Evolutionary conservation across 2,113 vertebrate genomes (phyloP).

Genomic region (Nibea albiflora): DNA sequence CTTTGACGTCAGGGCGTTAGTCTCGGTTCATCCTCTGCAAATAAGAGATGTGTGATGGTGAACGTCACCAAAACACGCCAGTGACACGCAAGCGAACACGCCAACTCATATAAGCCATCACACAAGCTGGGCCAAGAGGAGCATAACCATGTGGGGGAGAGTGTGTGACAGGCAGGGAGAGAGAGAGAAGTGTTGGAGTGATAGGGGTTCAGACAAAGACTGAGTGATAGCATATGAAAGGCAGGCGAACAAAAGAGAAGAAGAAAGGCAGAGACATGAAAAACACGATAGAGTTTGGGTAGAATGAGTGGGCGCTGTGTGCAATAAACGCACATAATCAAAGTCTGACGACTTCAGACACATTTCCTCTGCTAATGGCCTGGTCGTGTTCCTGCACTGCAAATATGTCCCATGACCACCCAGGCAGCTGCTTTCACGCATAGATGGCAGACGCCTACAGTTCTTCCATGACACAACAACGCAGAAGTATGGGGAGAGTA

Average conservation of each 20-base stretch:
- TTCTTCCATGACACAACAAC: conserved; percentile 11
- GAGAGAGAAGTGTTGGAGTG: conserved; percentile 17
- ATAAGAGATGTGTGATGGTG: conserved; percentile 52
- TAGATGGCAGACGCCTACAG: conserved; percentile 23
- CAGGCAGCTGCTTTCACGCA: conserved; percentile 28
- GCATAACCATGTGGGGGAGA: conserved; percentile 47
- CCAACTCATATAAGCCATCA: conserved; percentile 39
- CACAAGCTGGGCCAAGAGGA: conserved; percentile 39
- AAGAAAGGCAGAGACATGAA: conserved; percentile 30
- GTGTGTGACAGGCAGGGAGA: conserved; percentile 23
- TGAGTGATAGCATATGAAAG: conserved; percentile 67
- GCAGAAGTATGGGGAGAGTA: neutral
- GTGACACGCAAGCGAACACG: conserved; percentile 32
- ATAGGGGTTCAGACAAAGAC: conserved; percentile 57
- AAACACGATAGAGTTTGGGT: conserved; percentile 33
- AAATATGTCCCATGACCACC: conserved; percentile 35
- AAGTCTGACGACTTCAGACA: conserved; percentile 52
- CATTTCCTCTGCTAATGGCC: conserved; percentile 48
- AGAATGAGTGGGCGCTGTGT: conserved; percentile 56
- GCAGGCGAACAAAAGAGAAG: conserved; percentile 42
- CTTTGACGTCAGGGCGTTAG: conserved; percentile 47
- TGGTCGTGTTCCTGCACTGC: conserved; percentile 19
- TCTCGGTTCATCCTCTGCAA: conserved; percentile 36
- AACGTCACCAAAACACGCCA: conserved; percentile 62
- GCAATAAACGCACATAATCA: conserved; percentile 33